Evolutionary conservation across 2,113 vertebrate genomes (phyloP), one percentile per base, ranked within the genome.

Genomic region (Beaufortia kweichowensis): DNA sequence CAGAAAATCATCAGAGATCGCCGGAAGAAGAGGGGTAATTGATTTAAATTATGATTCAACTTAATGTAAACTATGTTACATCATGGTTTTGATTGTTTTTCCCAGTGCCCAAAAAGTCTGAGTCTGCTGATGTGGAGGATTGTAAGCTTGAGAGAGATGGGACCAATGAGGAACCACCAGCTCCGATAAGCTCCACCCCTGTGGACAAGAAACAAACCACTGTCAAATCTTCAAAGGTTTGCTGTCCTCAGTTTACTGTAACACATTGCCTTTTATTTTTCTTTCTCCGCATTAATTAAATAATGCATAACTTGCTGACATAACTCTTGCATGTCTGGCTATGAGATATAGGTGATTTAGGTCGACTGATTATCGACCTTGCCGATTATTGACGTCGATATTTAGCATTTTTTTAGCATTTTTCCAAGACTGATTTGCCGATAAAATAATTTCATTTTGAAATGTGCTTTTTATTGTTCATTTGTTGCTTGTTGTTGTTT

Each of bases 1-100:
- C 96, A 95, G 89, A 97, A 95, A 83, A 93, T 99, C 43, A 98
- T 99, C 81, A 87, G 96, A 83, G 96, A 99, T 81, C 90, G 92
- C 80, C 93, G 97, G 83, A 98, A 94, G 89, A 98, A 94, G 86
- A 93, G 89, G 93, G 94, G 97, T 72, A 26, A 39, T 11, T 11
- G 11, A 39, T 39, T 39, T 10, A 10, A 39, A 39, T 39, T 39
- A 39, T 39, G 11, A 39, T 39, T 39, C 11, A 10, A 39, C 53
- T 64, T 3, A 10, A 4, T 67, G 21, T 67, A 35, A 41, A 26
- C 24, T 43, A 26, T 48, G 17, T 57, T 39, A 17, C 6, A 39
- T 19, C 9, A 19, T 66, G 21, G 17, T 4, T 65, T 0, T 28
- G 50, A 24, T 29, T 39, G 39, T 69, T 33, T 68, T 84, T 81